Evolutionary conservation across 1,140 invertebrate species (phyloP), one percentile per base, ranked within the genome.

Genomic region (Saccostrea glomerata): DNA sequence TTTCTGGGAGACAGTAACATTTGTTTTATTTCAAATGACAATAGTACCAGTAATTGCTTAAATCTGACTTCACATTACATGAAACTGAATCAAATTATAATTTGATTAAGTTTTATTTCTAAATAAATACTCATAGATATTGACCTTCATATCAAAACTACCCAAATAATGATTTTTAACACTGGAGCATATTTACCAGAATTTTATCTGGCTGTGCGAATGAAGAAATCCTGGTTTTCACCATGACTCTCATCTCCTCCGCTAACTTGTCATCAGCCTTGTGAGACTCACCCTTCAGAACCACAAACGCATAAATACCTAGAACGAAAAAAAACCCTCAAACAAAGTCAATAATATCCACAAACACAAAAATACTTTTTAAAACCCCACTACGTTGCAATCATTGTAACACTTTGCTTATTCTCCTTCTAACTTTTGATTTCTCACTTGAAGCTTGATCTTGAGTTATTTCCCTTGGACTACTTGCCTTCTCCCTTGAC

Each of bases 401-500:
- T 36, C 30, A n/a, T n/a, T n/a, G n/a, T n/a, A n/a, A n/a, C n/a
- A n/a, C n/a, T n/a, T n/a, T n/a, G n/a, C n/a, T n/a, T n/a, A n/a
- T n/a, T n/a, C n/a, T n/a, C n/a, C n/a, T n/a, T n/a, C n/a, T n/a
- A n/a, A n/a, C n/a, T n/a, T n/a, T n/a, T n/a, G n/a, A n/a, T n/a
- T n/a, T n/a, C n/a, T n/a, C n/a, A n/a, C n/a, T n/a, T n/a, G n/a
- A n/a, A n/a, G n/a, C n/a, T n/a, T n/a, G n/a, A n/a, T n/a, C n/a
- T n/a, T n/a, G 9, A 5, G 30, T 73, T 25, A 30, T 73, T 15
- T 25, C 66, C 25, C 25, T 77, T 77, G 30, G 15, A 36, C 30
- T 25, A 13, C 25, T 77, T 91, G 90, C 93, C 95, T 93, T 96
- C 94, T 85, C 96, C 96, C 91, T 96, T 96, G 30, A 96, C 92